Evolutionary conservation across 2,113 vertebrate genomes (phyloP), one percentile per base, ranked within the genome.

Genomic region (Rhagologus leucostigma): DNA sequence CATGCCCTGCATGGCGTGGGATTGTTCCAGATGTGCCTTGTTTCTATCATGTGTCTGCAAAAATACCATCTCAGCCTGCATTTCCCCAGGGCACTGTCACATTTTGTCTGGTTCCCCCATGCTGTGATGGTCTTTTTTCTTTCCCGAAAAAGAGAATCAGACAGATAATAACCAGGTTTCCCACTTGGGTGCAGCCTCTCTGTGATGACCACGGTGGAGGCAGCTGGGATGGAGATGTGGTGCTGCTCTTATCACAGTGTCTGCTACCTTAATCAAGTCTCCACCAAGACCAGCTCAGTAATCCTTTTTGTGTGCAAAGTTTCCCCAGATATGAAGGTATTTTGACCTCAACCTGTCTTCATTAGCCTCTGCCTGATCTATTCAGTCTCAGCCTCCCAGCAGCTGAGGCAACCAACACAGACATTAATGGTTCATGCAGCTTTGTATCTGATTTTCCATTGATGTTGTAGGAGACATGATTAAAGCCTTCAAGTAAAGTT

Each of bases 151-250:
- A 57, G 41, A 81, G 64, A 65, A 73, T 68, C 44, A 76, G 33
- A 5, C 1, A 5, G 49, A 73, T 73, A 46, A 69, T 55, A 73
- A 39, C 24, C 26, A 27, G 16, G n/a, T 80, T 26, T 67, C 59
- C 41, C 33, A 37, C 16, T 32, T 76, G n/a, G 42, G 24, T 0
- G 0, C 60, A 39, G 23, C 59, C 50, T 74, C 46, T 9, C 47
- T 1, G 1, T 20, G 37, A 12, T 8, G 49, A 74, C 30, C 0
- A 0, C 0, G 0, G 30, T 39, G 5, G 24, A 64, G 46, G 37
- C 37, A 30, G 55, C 53, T 35, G 73, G 39, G 39, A 77, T 60
- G 13, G 21, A 35, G 44, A 35, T 62, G 21, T 39, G 35, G 2
- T 76, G 55, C 55, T 63, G 35, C 57, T 63, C 32, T 69, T 63